phyloP scores from a whole-genome alignment of 1,140 invertebrate species.

The Propsilocerus akamusi region DNA sequence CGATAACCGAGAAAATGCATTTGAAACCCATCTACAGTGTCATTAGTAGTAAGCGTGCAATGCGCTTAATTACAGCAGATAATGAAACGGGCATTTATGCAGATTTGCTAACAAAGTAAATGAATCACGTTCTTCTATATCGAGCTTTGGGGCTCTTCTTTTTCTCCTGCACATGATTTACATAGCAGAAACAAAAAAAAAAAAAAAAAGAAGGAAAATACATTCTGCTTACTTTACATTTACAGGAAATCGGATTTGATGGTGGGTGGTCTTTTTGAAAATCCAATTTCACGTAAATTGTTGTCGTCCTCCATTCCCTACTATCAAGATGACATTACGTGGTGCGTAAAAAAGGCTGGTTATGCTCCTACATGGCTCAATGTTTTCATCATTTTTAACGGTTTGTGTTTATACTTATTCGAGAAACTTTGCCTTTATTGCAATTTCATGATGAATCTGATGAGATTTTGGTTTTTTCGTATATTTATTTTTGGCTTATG shows the following conservation, averaged over 20 bases:
- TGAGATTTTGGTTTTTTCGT: too few species aligned
- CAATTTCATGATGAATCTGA: too few species aligned
- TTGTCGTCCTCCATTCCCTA: slow-evolving; percentile 5
- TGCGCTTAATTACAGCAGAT: neutral
- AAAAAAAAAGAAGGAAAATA: too few species aligned
- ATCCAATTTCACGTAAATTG: neutral
- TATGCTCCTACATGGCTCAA: neutral
- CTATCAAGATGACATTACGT: slow-evolving; percentile 7
- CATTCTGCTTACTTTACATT: too few species aligned
- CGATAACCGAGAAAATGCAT: neutral
- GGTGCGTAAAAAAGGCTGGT: slow-evolving; percentile 2
- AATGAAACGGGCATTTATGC: neutral
- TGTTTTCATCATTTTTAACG: slow-evolving; percentile 5
- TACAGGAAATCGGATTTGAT: slow-evolving; percentile 1
- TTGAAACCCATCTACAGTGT: neutral
- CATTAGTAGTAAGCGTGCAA: neutral
- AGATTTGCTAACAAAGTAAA: neutral
- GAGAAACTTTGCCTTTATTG: neutral
- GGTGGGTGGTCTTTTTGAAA: slow-evolving; percentile 4
- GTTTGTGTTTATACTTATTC: neutral
- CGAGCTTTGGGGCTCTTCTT: too few species aligned
- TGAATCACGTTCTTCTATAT: neutral
- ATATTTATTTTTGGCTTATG: too few species aligned
- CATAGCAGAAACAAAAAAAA: too few species aligned
- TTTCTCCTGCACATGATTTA: too few species aligned